These are phyloP conservation scores for Thamnophis elegans DNA, from an alignment of 2,797 vertebrate genomes.

Conservation along the genomic window DNA sequence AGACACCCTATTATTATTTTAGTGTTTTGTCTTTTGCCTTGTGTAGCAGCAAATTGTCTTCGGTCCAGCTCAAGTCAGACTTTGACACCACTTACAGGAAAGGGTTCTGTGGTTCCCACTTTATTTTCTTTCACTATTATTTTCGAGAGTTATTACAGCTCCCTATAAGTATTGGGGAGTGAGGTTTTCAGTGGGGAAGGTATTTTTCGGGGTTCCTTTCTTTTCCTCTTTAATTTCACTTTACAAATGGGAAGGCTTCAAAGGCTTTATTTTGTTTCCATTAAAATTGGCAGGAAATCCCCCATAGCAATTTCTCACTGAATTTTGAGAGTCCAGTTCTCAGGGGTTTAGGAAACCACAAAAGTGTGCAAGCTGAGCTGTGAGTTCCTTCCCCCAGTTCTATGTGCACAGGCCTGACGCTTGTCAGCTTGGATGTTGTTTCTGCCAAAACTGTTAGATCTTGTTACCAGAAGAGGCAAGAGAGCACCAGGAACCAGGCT, in stretches of 20 bases:
- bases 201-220: background rate
- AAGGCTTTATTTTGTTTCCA: background rate
- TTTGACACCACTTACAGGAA: background rate
- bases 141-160: background rate
- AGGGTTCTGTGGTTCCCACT: background rate
- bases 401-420: background rate
- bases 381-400: background rate
- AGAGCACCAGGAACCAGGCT: too few relatives aligned
- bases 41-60: background rate
- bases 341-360: background rate
- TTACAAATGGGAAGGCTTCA: background rate
- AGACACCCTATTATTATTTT: background rate
- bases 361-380: background rate
- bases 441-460: background rate
- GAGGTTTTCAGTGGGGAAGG: background rate
- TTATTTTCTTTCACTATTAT: background rate
- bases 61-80: background rate
- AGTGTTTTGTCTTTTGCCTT: background rate
- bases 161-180: background rate
- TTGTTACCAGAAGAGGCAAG: background rate
- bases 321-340: background rate
- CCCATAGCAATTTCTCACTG: background rate
- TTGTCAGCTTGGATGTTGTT: background rate
- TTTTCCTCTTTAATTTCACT: background rate
- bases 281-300: background rate